These are phyloP conservation scores for Mus pahari DNA, from an alignment of 2,113 vertebrate species.

Conservation along the genomic window DNA sequence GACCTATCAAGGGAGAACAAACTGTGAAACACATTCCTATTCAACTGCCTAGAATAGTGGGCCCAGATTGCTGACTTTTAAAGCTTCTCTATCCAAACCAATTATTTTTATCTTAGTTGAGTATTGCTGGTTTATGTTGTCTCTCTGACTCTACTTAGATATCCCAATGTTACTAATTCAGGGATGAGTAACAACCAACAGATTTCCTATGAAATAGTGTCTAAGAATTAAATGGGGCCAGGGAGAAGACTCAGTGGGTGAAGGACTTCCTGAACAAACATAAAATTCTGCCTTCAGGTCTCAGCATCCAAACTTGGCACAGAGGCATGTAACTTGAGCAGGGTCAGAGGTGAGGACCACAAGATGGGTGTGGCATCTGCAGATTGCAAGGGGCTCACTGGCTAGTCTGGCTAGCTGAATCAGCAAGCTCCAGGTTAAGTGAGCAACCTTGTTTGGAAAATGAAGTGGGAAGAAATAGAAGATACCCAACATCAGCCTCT, in stretches of 20 bases:
- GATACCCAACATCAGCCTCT: background rate
- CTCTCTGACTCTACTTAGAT: constrained; percentile 32
- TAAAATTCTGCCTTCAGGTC: background rate
- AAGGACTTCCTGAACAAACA: background rate
- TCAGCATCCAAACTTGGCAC: background rate
- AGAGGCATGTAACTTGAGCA: background rate
- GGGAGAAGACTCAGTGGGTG: background rate
- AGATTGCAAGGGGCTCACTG: background rate
- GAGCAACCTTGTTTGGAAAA: background rate
- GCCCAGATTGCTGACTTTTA: constrained; percentile 34
- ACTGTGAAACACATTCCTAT: constrained; percentile 64
- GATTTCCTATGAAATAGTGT: constrained; percentile 43
- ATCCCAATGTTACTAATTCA: constrained; percentile 22
- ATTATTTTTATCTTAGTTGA: constrained; percentile 33
- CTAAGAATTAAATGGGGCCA: background rate
- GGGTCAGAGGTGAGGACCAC: background rate
- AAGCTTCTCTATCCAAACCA: constrained; percentile 34
- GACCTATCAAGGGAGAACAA: background rate
- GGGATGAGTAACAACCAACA: background rate
- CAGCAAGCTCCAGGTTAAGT: background rate
- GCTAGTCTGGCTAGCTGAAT: background rate
- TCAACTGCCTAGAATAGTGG: constrained; percentile 48
- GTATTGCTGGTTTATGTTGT: constrained; percentile 4
- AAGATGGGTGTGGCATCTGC: too few relatives aligned
- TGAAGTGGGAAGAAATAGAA: background rate